These are phyloP conservation scores for Plecotus auritus DNA, from an alignment of 2,113 vertebrate species.

Conservation along the genomic window DNA sequence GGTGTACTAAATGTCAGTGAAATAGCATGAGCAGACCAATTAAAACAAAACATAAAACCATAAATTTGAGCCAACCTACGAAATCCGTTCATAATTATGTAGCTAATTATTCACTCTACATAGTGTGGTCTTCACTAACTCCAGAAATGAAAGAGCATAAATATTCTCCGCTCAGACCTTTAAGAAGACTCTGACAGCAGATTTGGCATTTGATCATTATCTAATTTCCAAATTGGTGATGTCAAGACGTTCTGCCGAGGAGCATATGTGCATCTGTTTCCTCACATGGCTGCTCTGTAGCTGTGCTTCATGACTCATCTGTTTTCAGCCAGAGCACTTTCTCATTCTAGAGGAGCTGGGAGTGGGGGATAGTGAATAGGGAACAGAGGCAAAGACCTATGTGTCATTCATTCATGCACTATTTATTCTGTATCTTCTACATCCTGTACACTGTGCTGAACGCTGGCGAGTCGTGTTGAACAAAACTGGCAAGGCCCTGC, in stretches of 20 bases:
- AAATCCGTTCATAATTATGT: neutral
- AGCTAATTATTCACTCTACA: neutral
- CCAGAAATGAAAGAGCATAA: neutral
- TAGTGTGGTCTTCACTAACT: neutral
- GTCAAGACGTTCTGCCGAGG: neutral
- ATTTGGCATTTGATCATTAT: neutral
- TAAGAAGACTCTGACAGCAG: neutral
- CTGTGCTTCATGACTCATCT: neutral
- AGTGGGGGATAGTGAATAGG: neutral
- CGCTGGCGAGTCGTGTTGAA: neutral
- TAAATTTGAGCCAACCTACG: neutral
- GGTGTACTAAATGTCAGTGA: neutral
- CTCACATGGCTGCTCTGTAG: neutral
- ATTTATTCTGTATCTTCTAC: neutral
- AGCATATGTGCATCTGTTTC: neutral
- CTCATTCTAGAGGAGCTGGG: neutral
- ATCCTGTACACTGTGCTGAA: fast-evolving
- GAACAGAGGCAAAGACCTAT: neutral
- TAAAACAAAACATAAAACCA: neutral
- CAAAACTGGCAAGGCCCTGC: neutral
- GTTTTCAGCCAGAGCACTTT: neutral
- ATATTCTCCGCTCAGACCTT: neutral
- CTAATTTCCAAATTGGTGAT: neutral
- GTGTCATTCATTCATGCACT: neutral
- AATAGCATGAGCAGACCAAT: neutral